A percentile compares a stretch with the other conserved stretches of the same genome.
phyloP scores from a whole-genome alignment of 2,797 vertebrate species.

The Peromyscus eremicus region DNA sequence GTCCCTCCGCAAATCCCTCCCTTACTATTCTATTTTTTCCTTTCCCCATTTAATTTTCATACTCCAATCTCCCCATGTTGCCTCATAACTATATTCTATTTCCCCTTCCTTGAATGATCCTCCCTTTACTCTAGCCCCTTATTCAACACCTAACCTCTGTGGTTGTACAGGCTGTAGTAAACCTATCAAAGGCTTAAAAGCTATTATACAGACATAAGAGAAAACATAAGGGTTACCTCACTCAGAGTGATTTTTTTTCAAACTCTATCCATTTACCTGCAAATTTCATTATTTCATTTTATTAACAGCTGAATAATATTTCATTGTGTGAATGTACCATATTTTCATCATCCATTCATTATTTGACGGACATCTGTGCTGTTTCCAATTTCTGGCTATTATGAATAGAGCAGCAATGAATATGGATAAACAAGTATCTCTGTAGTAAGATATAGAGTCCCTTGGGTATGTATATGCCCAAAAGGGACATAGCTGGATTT shows the following conservation, averaged over 20 bases:
- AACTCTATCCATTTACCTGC: too few species aligned
- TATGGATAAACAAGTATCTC: not conserved
- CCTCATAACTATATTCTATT: not conserved
- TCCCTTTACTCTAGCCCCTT: not conserved
- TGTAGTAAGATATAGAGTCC: too few species aligned
- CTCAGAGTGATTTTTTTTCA: not conserved
- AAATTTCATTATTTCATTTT: not conserved
- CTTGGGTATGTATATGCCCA: not conserved
- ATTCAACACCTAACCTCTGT: not conserved
- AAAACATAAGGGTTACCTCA: not conserved
- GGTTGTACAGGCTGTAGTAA: not conserved
- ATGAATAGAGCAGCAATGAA: not conserved
- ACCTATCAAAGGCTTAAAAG: not conserved
- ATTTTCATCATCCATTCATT: not conserved
- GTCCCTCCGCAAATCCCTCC: not conserved
- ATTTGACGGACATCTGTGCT: not conserved
- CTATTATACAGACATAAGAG: not conserved
- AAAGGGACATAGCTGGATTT: not conserved
- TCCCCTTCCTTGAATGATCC: not conserved
- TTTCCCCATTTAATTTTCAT: not conserved
- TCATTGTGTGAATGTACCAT: not conserved
- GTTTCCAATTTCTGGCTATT: not conserved
- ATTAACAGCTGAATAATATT: not conserved
- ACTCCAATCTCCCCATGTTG: not conserved
- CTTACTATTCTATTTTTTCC: not conserved